Conservation (phyloP, 2,113 vertebrate genomes). For the Aspidoscelis tigris region DNA sequence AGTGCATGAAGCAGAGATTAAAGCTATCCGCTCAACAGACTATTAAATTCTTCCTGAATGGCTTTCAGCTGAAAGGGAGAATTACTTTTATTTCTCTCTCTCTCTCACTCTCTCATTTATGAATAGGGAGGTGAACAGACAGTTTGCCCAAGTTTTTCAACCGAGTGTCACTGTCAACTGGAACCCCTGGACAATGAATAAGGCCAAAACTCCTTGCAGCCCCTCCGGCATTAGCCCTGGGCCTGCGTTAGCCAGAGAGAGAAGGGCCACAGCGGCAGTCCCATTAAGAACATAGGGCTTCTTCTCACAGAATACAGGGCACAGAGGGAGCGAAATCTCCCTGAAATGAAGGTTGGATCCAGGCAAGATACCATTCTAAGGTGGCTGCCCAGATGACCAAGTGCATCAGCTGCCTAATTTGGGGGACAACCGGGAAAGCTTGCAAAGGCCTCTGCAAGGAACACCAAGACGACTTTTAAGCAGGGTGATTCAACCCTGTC, state of each 20-base stretch:
- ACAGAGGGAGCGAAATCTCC: too few relatives aligned
- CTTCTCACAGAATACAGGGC: not conserved
- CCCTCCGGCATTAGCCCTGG: not conserved
- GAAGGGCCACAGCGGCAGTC: not conserved
- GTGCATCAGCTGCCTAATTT: not conserved
- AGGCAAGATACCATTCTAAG: not conserved
- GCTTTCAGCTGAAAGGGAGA: slow-evolving; percentile 52
- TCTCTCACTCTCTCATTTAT: slow-evolving; percentile 6
- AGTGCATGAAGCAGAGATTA: slow-evolving; percentile 46
- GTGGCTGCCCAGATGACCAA: not conserved
- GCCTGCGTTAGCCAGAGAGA: not conserved
- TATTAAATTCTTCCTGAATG: slow-evolving; percentile 59
- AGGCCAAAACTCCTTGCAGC: not conserved
- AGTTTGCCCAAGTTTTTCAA: not conserved
- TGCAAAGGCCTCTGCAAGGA: too few relatives aligned
- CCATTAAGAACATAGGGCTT: not conserved
- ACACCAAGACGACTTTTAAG: not conserved
- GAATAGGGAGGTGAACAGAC: slow-evolving; percentile 31
- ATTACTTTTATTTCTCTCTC: slow-evolving; percentile 19
- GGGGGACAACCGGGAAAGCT: not conserved
- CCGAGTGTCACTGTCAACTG: not conserved
- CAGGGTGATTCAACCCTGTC: not conserved
- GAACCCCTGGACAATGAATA: not conserved
- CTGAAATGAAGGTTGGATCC: not conserved
- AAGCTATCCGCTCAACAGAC: slow-evolving; percentile 57